Evolutionary conservation across 2,113 vertebrate genomes (phyloP).

Genomic region (Phycodurus eques): DNA sequence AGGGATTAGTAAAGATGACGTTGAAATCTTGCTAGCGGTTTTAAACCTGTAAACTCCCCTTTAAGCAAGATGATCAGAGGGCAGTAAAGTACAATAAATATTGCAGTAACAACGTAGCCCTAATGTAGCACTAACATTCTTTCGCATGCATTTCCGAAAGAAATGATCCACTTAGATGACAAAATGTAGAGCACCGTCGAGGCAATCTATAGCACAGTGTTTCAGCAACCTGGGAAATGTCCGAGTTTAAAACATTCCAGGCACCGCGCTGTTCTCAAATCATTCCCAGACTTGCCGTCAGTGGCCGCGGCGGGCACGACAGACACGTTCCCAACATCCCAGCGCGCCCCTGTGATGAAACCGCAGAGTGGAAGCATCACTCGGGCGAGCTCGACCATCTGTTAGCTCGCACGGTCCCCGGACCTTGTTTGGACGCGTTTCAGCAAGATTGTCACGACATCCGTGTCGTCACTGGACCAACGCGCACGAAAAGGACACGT

Average conservation of each 20-base stretch:
- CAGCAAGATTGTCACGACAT: constrained; percentile 52
- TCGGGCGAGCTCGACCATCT: constrained; percentile 60
- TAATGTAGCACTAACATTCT: neutral
- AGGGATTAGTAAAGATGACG: too few relatives aligned
- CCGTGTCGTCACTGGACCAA: constrained; percentile 26
- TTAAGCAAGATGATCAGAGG: too few relatives aligned
- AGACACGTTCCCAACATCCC: constrained; percentile 49
- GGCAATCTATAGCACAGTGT: neutral
- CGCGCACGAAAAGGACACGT: constrained; percentile 6
- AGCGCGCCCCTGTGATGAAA: constrained; percentile 52
- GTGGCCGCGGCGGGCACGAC: constrained; percentile 27
- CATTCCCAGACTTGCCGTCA: constrained; percentile 3
- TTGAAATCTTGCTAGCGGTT: too few relatives aligned
- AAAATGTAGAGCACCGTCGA: neutral
- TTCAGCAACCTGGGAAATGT: neutral
- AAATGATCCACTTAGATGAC: neutral
- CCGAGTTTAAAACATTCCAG: neutral
- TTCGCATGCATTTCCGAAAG: neutral
- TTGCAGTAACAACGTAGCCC: neutral
- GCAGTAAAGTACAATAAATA: too few relatives aligned
- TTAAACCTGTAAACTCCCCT: too few relatives aligned
- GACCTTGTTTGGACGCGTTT: constrained; percentile 56
- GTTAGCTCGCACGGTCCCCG: constrained; percentile 52
- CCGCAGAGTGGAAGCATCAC: constrained; percentile 39
- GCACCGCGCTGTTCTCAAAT: constrained; percentile 11